Evolutionary conservation across 1,140 invertebrate species (phyloP), one percentile per base, ranked within the genome.

Genomic region (Aphelinus certus): DNA sequence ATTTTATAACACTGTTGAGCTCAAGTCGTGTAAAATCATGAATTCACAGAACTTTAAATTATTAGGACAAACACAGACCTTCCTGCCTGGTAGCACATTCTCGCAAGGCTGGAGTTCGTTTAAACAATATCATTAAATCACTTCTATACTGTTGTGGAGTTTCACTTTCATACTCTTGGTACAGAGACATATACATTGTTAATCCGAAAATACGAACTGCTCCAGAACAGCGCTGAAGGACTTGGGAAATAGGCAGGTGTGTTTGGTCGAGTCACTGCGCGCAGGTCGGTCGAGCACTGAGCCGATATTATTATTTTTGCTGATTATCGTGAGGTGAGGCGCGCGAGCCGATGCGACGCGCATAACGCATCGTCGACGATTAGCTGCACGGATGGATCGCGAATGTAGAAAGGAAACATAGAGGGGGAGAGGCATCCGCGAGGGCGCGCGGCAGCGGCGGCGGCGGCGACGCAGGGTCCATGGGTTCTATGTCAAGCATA

Each of bases 141-240:
- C 85, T 87, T n/a, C 81, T 82, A 57, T 82, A 85, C 10, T 80
- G 79, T 51, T 79, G 78, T 1, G 79, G 77, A 9, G 73, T 71
- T 66, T 81, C 74, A 75, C 83, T 84, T 62, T 86, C 76, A 70
- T 84, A 86, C 48, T 82, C 83, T 64, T 87, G 86, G 75, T 87
- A 87, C n/a, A 87, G 73, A 7, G 83, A 80, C 79, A 87, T 82
- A 73, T 82, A 85, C 85, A 87, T 87, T 7, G 62, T 80, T 7
- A 74, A 58, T 48, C 47, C 46, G 46, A 45, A 48, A 48, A 2
- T 4, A 26, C 2, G 47, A 43, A 49, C 48, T 9, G 55, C 55
- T 46, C 55, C 45, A 7, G 56, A 26, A 5, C 57, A 63, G 48
- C 26, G 45, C 58, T 51, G 5, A 9, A 26, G 46, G 51, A 58